Conservation (phyloP, 2,888 invertebrate species). For the Schrankia costaestrigalis region DNA sequence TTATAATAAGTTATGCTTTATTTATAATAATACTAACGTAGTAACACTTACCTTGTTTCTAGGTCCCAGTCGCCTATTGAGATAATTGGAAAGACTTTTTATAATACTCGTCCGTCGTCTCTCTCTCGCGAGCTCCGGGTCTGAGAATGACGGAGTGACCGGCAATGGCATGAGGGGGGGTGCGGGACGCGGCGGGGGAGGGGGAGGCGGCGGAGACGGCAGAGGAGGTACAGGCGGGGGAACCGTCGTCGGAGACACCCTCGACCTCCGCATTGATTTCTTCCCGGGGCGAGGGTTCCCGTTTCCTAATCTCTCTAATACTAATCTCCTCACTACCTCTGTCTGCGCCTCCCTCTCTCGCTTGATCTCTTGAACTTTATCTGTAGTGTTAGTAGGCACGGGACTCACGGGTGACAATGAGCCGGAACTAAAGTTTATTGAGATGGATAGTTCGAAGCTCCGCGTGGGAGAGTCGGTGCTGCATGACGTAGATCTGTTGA, state of each 20-base stretch:
- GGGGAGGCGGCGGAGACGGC: slow-evolving; percentile 36
- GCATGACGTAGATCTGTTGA: slow-evolving; percentile 47
- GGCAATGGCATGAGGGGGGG: slow-evolving; percentile 53
- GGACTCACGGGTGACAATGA: slow-evolving; percentile 59
- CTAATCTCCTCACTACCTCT: slow-evolving; percentile 89
- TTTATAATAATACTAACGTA: no score
- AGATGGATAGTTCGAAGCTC: slow-evolving; percentile 46
- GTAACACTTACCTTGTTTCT: slow-evolving; percentile 75
- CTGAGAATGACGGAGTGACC: slow-evolving; percentile 75
- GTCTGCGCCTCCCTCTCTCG: slow-evolving; percentile 91
- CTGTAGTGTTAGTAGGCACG: slow-evolving; percentile 72
- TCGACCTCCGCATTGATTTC: slow-evolving; percentile 41
- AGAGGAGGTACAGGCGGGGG: slow-evolving; percentile 58
- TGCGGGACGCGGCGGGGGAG: slow-evolving; percentile 41
- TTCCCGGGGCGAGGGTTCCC: slow-evolving; percentile 38
- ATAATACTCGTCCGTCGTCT: slow-evolving; percentile 91
- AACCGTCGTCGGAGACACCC: slow-evolving; percentile 37
- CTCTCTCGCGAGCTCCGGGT: slow-evolving; percentile 78
- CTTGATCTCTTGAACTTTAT: slow-evolving; percentile 87
- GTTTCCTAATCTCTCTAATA: slow-evolving; percentile 86
- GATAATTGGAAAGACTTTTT: slow-evolving; percentile 91
- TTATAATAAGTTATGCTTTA: no score
- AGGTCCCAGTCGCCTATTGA: slow-evolving; percentile 86
- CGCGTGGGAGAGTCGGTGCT: slow-evolving; percentile 48
- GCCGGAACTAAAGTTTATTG: slow-evolving; percentile 49